These are phyloP conservation scores for Phaenicophaeus curvirostris DNA, from an alignment of 2,797 vertebrate genomes.

Conservation along the genomic window DNA sequence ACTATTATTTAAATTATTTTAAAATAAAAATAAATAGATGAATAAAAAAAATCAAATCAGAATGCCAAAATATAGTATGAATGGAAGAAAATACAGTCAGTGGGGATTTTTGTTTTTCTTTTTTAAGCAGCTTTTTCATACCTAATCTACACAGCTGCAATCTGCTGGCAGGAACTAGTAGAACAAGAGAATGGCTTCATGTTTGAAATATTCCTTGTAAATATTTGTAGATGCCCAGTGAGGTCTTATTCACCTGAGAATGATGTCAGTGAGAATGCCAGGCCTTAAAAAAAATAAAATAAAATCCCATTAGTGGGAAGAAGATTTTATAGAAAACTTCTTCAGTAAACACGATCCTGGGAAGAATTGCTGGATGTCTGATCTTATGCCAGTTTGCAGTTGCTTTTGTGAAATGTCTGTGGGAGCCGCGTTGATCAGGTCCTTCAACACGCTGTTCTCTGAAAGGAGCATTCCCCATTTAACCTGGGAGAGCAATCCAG, in stretches of 20 bases:
- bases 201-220: neutral
- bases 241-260: neutral
- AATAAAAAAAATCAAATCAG: neutral
- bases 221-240: neutral
- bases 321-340: neutral
- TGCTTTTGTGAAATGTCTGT: neutral
- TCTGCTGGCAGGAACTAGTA: neutral
- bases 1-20: neutral
- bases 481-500: too few relatives aligned
- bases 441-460: neutral
- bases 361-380: neutral
- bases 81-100: neutral
- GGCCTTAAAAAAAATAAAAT: neutral
- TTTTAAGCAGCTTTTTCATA: neutral
- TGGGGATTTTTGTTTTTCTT: too few relatives aligned
- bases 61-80: neutral
- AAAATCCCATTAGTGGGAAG: neutral
- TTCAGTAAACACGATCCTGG: neutral
- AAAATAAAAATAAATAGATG: neutral
- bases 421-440: neutral
- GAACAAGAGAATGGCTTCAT: neutral
- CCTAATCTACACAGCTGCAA: neutral
- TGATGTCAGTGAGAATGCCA: neutral
- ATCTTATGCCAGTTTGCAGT: neutral
- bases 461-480: rapidly evolving